Evolutionary conservation across 2,797 vertebrate genomes (phyloP).

Genomic region (Neopelma chrysocephalum): DNA sequence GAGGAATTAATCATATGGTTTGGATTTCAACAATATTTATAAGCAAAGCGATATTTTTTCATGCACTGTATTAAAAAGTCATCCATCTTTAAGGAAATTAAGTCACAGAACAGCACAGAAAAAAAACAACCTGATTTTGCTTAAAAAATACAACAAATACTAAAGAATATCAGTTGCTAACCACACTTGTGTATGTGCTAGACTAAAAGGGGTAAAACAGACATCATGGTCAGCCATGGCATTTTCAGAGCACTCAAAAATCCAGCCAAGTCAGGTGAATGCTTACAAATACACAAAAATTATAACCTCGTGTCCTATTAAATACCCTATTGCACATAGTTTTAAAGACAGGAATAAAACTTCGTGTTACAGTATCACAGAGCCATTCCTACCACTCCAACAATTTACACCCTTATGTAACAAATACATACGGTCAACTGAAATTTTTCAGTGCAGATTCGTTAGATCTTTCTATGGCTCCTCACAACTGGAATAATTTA

Average conservation of each 20-base stretch:
- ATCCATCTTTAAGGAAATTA: not conserved
- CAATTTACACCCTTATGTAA: not conserved
- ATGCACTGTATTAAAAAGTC: not conserved
- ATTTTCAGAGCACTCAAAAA: not conserved
- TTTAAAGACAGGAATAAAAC: not conserved
- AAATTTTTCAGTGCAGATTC: not conserved
- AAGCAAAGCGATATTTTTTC: not conserved
- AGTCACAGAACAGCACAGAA: not conserved
- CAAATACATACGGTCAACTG: not conserved
- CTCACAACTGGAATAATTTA: not conserved
- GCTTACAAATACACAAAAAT: not conserved
- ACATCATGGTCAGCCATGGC: not conserved
- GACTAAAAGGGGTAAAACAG: not conserved
- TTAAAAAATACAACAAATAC: not conserved
- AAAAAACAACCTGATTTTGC: not conserved
- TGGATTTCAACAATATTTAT: slow-evolving; percentile 37
- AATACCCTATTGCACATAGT: not conserved
- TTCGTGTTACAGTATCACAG: not conserved
- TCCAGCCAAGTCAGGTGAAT: not conserved
- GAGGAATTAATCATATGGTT: slow-evolving; percentile 18
- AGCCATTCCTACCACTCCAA: not conserved
- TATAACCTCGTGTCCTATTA: not conserved
- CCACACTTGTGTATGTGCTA: not conserved
- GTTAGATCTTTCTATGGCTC: not conserved
- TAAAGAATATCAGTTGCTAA: not conserved